phyloP scores from a whole-genome alignment of 2,797 vertebrate species.

The Psittacula echo region DNA sequence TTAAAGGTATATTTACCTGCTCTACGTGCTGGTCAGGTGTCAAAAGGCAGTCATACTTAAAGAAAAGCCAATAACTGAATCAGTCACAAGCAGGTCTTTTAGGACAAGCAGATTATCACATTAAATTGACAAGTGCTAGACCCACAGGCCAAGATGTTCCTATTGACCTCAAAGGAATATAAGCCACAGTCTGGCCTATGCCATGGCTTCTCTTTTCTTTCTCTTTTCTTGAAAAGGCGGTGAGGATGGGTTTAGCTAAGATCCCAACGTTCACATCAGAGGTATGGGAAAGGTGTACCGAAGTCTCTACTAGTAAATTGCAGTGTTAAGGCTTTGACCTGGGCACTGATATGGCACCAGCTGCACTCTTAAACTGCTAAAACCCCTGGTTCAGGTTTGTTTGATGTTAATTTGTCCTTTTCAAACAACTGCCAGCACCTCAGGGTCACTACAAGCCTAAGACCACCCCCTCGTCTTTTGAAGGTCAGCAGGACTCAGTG shows the following conservation, averaged over 20 bases:
- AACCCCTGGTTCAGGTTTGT: not conserved
- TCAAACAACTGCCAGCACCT: not conserved
- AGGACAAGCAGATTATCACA: not conserved
- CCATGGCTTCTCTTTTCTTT: not conserved
- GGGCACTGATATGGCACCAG: not conserved
- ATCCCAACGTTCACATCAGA: not conserved
- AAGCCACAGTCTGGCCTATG: not conserved
- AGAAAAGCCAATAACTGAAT: not conserved
- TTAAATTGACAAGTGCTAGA: not conserved
- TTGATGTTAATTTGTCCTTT: not conserved
- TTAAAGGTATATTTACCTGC: not conserved
- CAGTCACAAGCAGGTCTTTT: not conserved
- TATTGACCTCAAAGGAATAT: not conserved
- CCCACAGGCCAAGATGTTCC: too few species aligned
- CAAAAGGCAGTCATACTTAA: accelerated
- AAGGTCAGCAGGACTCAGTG: not conserved
- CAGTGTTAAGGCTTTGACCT: not conserved
- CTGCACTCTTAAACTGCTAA: not conserved
- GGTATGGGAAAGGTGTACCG: not conserved
- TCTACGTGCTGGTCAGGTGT: not conserved
- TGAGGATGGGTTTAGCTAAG: not conserved
- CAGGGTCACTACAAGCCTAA: not conserved
- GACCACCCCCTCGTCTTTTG: not conserved
- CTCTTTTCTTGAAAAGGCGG: not conserved
- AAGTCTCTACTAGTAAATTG: not conserved